A percentile compares a stretch with the other conserved stretches of the same genome.
phyloP scores from a whole-genome alignment of 2,113 vertebrate species.

The Sterna hirundo region DNA sequence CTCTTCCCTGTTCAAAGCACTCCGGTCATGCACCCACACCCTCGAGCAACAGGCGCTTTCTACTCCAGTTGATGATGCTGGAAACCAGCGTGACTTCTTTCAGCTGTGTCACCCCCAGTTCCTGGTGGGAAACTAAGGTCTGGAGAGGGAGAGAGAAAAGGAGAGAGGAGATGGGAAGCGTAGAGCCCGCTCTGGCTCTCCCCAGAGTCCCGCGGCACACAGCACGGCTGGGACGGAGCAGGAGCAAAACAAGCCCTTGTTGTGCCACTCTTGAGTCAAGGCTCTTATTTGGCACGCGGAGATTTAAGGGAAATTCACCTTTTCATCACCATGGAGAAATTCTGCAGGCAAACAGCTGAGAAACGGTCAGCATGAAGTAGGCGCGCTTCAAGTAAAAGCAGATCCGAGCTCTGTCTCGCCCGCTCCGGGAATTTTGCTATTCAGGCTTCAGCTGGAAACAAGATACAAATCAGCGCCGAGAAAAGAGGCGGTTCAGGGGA shows the following conservation, averaged over 20 bases:
- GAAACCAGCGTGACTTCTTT: neutral
- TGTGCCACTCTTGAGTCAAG: neutral
- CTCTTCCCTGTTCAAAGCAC: neutral
- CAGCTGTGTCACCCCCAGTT: neutral
- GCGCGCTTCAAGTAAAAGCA: neutral
- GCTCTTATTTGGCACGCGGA: neutral
- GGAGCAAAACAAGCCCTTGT: neutral
- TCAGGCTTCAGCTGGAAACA: neutral
- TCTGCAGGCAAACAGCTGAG: neutral
- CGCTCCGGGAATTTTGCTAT: neutral
- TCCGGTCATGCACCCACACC: neutral
- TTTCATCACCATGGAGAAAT: neutral
- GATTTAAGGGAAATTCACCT: neutral
- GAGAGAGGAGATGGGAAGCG: neutral
- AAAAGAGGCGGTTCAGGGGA: neutral
- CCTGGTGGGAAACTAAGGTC: neutral
- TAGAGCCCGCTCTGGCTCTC: neutral
- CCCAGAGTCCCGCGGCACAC: neutral
- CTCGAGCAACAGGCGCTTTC: fast-evolving
- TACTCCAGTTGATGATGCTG: neutral
- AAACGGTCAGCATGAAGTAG: neutral
- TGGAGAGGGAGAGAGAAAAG: neutral
- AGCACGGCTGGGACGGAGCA: fast-evolving
- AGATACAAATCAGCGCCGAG: neutral
- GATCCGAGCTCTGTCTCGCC: neutral